Evolutionary conservation across 2,797 vertebrate genomes (phyloP).

Genomic region (Diglossa cyanea): DNA sequence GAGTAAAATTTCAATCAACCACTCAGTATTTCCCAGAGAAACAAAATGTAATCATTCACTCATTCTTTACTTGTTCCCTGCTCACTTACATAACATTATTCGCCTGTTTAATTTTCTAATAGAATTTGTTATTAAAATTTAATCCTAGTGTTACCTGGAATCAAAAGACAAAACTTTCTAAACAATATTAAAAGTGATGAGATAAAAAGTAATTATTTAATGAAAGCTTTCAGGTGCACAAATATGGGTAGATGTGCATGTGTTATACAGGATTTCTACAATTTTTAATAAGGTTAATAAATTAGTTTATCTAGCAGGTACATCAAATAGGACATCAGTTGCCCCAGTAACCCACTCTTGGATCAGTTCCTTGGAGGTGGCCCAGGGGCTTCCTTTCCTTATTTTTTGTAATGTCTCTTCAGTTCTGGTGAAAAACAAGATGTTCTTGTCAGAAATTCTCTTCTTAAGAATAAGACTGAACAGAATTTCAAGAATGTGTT

Average conservation of each 20-base stretch:
- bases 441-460: not conserved
- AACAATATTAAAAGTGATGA: not conserved
- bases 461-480: not conserved
- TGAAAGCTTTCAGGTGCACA: not conserved
- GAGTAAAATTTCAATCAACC: not conserved
- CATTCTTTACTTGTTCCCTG: not conserved
- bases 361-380: not conserved
- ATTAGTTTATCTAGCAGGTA: not conserved
- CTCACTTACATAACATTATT: not conserved
- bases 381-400: not conserved
- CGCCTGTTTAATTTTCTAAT: not conserved
- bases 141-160: not conserved
- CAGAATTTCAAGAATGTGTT: not conserved
- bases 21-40: not conserved
- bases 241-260: not conserved
- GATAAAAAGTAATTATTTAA: not conserved
- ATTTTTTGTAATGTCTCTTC: not conserved
- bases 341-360: not conserved
- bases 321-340: not conserved
- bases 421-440: not conserved
- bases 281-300: not conserved
- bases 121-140: not conserved
- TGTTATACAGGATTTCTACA: not conserved
- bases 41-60: not conserved
- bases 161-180: not conserved